Conservation (phyloP, 2,888 invertebrate genomes). For the Mesochorus sp. region DNA sequence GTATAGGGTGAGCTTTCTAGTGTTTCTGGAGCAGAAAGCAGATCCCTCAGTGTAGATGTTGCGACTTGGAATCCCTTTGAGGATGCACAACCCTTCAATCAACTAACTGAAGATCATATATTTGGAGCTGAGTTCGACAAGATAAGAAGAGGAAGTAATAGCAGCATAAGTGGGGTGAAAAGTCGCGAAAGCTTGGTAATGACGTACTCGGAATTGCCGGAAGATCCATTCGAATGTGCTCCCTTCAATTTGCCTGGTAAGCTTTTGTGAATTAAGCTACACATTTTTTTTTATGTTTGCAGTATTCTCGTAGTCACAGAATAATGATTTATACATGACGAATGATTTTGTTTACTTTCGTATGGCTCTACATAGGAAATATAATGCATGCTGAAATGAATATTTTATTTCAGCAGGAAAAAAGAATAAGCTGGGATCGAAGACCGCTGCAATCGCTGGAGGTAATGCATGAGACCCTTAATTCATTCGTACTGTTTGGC, state of each 20-base stretch:
- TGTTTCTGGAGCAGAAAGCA: constrained; percentile 76
- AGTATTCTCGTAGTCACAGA: no score
- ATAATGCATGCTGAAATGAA: constrained; percentile 45
- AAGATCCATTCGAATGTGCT: constrained; percentile 92
- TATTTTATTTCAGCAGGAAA: constrained; percentile 76
- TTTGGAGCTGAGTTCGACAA: constrained; percentile 93
- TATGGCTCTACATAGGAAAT: background rate
- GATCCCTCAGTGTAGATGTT: constrained; percentile 84
- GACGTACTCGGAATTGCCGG: constrained; percentile 84
- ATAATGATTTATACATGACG: no score
- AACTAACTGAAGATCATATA: constrained; percentile 90
- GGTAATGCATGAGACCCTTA: constrained; percentile 82
- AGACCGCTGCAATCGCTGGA: constrained; percentile 80
- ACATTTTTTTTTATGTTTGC: constrained; percentile 20
- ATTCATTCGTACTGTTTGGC: constrained; percentile 66
- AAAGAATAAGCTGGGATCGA: constrained; percentile 80
- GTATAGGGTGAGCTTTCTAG: constrained; percentile 81
- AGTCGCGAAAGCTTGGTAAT: constrained; percentile 88
- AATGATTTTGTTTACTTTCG: background rate
- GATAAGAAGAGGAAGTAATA: constrained; percentile 90
- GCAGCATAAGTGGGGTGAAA: constrained; percentile 89
- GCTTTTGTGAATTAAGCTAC: constrained; percentile 64
- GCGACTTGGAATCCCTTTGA: constrained; percentile 94
- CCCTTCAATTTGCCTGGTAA: constrained; percentile 90
- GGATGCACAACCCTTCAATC: constrained; percentile 87